phyloP scores from a whole-genome alignment of 2,797 vertebrate species.

The Nannoperca obscura region DNA sequence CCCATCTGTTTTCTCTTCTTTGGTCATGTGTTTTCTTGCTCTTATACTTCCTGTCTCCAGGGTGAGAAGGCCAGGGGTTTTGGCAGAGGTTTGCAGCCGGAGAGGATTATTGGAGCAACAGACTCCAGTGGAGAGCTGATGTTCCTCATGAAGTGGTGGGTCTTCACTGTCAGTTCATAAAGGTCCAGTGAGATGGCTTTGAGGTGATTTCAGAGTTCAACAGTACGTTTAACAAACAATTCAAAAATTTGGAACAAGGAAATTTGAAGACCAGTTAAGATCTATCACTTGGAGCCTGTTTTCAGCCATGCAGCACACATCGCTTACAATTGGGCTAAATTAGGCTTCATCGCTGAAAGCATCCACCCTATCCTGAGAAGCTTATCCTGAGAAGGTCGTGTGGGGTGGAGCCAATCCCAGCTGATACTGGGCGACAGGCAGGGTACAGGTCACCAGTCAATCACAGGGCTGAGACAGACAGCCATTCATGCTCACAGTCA shows the following conservation, averaged over 20 bases:
- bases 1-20: neutral
- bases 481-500: too few relatives aligned
- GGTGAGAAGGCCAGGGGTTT: slow-evolving; percentile 95
- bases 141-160: slow-evolving; percentile 99
- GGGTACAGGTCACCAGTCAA: too few relatives aligned
- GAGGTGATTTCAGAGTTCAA: neutral
- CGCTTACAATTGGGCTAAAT: neutral
- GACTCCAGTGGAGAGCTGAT: slow-evolving; percentile 98
- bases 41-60: slow-evolving; percentile 73
- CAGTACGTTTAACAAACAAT: neutral
- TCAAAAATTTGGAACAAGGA: neutral
- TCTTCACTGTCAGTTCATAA: slow-evolving; percentile 17
- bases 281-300: neutral
- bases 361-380: too few relatives aligned
- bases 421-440: too few relatives aligned
- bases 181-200: neutral
- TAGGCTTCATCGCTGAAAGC: neutral
- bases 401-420: too few relatives aligned
- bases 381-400: too few relatives aligned
- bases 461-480: too few relatives aligned
- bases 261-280: neutral
- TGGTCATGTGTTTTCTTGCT: neutral
- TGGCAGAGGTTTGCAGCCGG: slow-evolving; percentile 93
- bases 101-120: slow-evolving; percentile 96
- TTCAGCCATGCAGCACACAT: neutral